phyloP scores from a whole-genome alignment of 2,113 vertebrate genomes.

The Sebastes fasciatus region DNA sequence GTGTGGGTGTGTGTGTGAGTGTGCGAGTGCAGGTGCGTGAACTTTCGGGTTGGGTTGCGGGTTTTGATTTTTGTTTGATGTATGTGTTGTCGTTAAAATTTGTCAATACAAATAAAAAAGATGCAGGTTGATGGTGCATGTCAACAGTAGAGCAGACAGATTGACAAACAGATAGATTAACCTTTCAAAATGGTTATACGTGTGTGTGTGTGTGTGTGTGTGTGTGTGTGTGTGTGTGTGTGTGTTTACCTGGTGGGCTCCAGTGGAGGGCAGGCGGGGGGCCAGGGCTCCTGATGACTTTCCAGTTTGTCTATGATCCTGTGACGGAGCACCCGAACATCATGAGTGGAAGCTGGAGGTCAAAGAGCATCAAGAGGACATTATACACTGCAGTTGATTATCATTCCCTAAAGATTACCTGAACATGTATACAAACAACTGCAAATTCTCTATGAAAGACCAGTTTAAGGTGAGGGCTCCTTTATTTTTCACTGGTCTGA shows the following conservation, averaged over 20 bases:
- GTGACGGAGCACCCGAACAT: conserved; percentile 79
- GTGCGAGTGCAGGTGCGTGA: no score
- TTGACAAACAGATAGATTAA: background rate
- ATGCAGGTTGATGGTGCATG: no score
- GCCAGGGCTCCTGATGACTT: conserved; percentile 84
- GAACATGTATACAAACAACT: background rate
- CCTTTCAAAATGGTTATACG: background rate
- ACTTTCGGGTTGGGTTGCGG: no score
- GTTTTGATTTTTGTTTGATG: no score
- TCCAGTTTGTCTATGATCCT: conserved; percentile 87
- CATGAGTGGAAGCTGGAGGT: conserved; percentile 57
- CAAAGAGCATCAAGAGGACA: conserved; percentile 3
- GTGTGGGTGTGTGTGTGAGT: no score
- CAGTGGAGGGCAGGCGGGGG: conserved; percentile 88
- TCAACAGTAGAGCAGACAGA: background rate
- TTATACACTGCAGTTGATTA: background rate
- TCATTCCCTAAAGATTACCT: background rate
- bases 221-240: background rate
- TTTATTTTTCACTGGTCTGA: background rate
- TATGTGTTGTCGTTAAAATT: no score
- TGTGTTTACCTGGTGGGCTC: conserved; percentile 88
- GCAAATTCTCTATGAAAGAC: background rate
- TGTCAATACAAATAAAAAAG: no score
- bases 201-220: background rate
- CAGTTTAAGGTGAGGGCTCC: background rate